Conservation (phyloP, 92 coral and sea anemone species). For the Umimayanthus kanabou region DNA sequence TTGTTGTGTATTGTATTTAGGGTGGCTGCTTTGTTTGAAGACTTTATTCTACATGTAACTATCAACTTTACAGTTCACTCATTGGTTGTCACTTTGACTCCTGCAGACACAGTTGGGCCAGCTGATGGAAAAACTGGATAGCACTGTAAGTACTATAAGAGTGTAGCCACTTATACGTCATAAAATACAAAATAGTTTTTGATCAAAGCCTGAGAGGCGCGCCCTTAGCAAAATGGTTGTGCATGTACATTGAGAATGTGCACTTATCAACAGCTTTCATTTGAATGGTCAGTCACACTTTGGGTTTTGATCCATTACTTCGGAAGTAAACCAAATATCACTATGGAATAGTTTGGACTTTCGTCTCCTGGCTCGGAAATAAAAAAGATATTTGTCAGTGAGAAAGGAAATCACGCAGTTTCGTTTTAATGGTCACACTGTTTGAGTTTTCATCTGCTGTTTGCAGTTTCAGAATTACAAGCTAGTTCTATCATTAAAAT, state of each 20-base stretch:
- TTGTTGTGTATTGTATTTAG: not conserved
- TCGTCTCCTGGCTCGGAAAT: not conserved
- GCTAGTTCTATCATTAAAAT: not conserved
- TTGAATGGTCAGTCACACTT: not conserved
- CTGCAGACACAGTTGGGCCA: conserved; percentile 84
- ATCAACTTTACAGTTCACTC: not conserved
- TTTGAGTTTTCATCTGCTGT: not conserved
- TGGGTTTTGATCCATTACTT: too few relatives aligned
- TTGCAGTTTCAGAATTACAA: not conserved
- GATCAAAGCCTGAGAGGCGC: not conserved
- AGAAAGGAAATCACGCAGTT: not conserved
- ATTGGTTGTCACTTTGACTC: not conserved
- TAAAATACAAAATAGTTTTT: not conserved
- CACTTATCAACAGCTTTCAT: not conserved
- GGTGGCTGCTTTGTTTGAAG: not conserved
- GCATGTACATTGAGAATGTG: too few relatives aligned
- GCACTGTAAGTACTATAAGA: conserved; percentile 70
- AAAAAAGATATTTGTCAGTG: too few relatives aligned
- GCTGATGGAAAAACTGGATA: conserved; percentile 83
- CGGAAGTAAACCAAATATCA: too few relatives aligned
- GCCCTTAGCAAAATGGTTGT: not conserved
- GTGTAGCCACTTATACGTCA: not conserved
- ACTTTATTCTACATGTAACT: not conserved
- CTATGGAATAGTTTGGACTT: not conserved
- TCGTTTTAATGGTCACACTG: not conserved